Percentiles rank a stretch among this genome's conserved stretches.
These are phyloP conservation scores for Eupithecia vulgata DNA, from an alignment of 2,888 invertebrate species.

Conservation along the genomic window DNA sequence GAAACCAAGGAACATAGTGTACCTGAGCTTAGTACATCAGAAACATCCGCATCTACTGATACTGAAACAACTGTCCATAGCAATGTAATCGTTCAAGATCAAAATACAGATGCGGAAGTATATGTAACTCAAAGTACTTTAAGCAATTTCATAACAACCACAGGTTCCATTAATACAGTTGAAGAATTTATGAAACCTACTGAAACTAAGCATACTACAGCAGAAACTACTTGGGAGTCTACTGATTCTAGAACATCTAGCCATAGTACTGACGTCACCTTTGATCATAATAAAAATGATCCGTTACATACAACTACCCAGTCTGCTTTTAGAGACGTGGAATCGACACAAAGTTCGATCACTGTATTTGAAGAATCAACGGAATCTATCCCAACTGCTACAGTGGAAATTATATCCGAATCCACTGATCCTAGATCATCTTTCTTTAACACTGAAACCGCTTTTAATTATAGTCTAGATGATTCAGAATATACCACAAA, in stretches of 20 bases:
- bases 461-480: background rate
- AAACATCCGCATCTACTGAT: background rate
- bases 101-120: background rate
- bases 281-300: background rate
- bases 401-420: slow-evolving; percentile 1
- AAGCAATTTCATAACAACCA: background rate
- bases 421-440: slow-evolving; percentile 3
- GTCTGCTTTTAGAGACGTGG: background rate
- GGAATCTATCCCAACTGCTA: background rate
- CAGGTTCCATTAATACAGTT: background rate
- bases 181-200: background rate
- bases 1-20: background rate
- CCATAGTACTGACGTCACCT: background rate
- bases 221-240: background rate
- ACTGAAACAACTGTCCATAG: background rate
- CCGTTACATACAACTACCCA: background rate
- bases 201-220: background rate
- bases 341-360: background rate
- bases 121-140: background rate
- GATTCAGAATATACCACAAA: background rate
- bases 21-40: background rate
- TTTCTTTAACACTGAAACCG: background rate
- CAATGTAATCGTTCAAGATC: background rate
- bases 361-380: slow-evolving; percentile 17
- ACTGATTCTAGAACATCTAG: background rate